Evolutionary conservation across 2,888 invertebrate species (phyloP).

Genomic region (Pterostichus niger): DNA sequence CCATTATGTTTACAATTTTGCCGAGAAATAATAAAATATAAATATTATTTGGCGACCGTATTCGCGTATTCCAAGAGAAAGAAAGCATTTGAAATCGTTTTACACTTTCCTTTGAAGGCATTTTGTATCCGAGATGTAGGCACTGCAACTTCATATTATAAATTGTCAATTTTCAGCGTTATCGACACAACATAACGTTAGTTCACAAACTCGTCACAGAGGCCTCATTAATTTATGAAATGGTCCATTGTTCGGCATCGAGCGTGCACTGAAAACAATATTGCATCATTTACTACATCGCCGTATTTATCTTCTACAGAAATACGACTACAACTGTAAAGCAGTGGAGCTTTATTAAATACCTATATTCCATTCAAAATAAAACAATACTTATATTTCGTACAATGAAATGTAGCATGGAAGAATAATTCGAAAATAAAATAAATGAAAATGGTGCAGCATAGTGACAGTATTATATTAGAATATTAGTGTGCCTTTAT

Average conservation of each 20-base stretch:
- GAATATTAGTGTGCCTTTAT: not conserved
- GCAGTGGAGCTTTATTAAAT: not conserved
- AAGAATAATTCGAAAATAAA: not conserved
- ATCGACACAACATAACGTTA: slow-evolving; percentile 36
- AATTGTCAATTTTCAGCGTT: slow-evolving; percentile 53
- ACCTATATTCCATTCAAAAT: not conserved
- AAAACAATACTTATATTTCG: not conserved
- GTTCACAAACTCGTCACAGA: slow-evolving; percentile 54
- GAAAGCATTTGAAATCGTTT: not conserved
- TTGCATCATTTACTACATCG: slow-evolving; percentile 26
- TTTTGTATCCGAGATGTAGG: slow-evolving; percentile 2
- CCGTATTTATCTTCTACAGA: slow-evolving; percentile 14
- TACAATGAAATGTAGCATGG: not conserved
- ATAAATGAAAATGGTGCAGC: not conserved
- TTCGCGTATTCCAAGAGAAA: not conserved
- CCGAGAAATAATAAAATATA: slow-evolving; percentile 18
- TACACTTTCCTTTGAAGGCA: not conserved
- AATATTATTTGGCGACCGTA: not conserved
- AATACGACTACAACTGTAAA: not conserved
- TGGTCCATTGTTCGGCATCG: slow-evolving; percentile 36
- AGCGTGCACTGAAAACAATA: slow-evolving; percentile 44
- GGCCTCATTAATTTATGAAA: slow-evolving; percentile 49
- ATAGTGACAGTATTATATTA: not conserved
- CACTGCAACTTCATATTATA: slow-evolving; percentile 32
- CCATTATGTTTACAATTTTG: slow-evolving; percentile 1